These are phyloP conservation scores for Pempheris klunzingeri DNA, from an alignment of 2,797 vertebrate genomes.

Conservation along the genomic window DNA sequence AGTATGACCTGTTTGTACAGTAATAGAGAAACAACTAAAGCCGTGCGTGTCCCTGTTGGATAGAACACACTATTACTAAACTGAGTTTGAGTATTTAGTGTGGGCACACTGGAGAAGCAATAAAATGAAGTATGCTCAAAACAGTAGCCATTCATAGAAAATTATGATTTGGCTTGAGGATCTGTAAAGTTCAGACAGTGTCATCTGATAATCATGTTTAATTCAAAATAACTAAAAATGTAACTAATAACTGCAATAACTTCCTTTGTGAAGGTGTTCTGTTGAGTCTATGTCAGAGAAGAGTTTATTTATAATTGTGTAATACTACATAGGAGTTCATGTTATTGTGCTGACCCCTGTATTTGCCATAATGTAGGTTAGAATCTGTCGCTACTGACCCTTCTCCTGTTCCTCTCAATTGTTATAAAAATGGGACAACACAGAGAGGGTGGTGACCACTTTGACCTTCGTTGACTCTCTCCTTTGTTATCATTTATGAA, in stretches of 20 bases:
- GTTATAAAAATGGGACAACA: constrained; percentile 38
- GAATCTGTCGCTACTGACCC: constrained; percentile 29
- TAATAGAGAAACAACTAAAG: constrained; percentile 11
- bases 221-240: neutral
- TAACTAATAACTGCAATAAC: neutral
- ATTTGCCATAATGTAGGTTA: constrained; percentile 40
- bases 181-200: neutral
- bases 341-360: constrained; percentile 44
- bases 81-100: neutral
- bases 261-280: neutral
- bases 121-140: neutral
- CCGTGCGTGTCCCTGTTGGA: neutral
- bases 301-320: constrained; percentile 32
- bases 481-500: constrained; percentile 50
- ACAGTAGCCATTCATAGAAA: neutral
- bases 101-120: neutral
- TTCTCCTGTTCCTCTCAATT: constrained; percentile 18
- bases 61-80: neutral
- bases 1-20: constrained; percentile 13
- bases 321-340: neutral
- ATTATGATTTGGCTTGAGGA: constrained; percentile 4
- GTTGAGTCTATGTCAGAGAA: neutral
- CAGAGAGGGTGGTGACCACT: constrained; percentile 35
- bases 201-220: constrained; percentile 4
- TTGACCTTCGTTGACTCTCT: constrained; percentile 53